phyloP scores from a whole-genome alignment of 2,113 vertebrate species.

The Sakesphorus luctuosus region DNA sequence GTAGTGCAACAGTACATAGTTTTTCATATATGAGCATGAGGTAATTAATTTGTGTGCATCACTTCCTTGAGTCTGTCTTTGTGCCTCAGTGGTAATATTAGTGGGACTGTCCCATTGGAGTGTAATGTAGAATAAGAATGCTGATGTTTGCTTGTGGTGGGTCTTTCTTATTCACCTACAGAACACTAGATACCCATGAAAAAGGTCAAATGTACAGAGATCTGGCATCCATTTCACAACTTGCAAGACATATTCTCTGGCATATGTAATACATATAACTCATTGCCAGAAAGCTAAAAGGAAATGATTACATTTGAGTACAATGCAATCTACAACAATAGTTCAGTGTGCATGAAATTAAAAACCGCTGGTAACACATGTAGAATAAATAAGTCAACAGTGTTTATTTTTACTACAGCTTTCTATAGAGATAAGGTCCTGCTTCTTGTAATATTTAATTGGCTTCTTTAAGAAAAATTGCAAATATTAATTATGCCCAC shows the following conservation, averaged over 20 bases:
- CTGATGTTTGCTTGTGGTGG: slow-evolving; percentile 62
- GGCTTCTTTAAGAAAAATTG: slow-evolving; percentile 31
- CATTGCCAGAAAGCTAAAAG: slow-evolving; percentile 78
- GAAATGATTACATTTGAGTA: slow-evolving; percentile 87
- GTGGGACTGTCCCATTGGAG: slow-evolving; percentile 13
- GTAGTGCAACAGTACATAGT: slow-evolving; percentile 3
- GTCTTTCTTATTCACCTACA: slow-evolving; percentile 71
- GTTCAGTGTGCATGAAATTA: slow-evolving; percentile 82
- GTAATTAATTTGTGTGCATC: slow-evolving; percentile 61
- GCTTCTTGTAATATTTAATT: slow-evolving; percentile 43
- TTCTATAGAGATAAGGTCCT: slow-evolving; percentile 20
- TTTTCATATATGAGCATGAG: slow-evolving; percentile 22
- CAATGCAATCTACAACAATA: slow-evolving; percentile 82
- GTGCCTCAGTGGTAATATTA: slow-evolving; percentile 13
- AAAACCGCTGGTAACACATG: slow-evolving; percentile 75
- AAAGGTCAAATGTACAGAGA: slow-evolving; percentile 72
- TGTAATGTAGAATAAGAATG: not conserved
- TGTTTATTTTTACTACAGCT: slow-evolving; percentile 62
- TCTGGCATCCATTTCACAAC: slow-evolving; percentile 74
- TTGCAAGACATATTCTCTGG: slow-evolving; percentile 73
- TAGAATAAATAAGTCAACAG: slow-evolving; percentile 51
- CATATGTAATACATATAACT: slow-evolving; percentile 78
- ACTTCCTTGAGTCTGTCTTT: slow-evolving; percentile 39
- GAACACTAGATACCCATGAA: slow-evolving; percentile 63
- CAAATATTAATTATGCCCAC: slow-evolving; percentile 30